A percentile compares a stretch with the other conserved stretches of the same genome.
Evolutionary conservation across 2,797 vertebrate genomes (phyloP).

Genomic region (Miichthys miiuy): DNA sequence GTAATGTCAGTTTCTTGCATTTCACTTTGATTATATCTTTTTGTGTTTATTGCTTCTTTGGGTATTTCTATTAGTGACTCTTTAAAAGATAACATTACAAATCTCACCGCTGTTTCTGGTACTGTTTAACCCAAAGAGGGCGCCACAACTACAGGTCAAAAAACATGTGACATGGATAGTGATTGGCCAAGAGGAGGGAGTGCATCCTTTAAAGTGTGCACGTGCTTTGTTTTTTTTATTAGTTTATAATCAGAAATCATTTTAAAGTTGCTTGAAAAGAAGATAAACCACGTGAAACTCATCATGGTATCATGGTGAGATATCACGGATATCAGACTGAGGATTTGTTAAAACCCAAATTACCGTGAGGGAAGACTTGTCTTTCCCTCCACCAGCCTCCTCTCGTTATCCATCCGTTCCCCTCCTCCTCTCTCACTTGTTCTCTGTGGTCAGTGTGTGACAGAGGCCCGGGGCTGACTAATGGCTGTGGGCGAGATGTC

Average conservation of each 20-base stretch:
- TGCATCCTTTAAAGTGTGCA: accelerated
- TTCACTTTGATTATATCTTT: neutral
- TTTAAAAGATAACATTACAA: neutral
- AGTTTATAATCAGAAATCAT: neutral
- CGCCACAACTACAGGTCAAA: conserved; percentile 8
- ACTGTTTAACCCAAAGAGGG: conserved; percentile 4
- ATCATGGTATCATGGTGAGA: neutral
- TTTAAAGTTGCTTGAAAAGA: neutral
- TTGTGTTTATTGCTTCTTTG: neutral
- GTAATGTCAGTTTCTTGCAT: neutral
- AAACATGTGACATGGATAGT: neutral
- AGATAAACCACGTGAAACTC: neutral
- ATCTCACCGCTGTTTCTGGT: neutral
- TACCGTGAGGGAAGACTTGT: conserved; percentile 23
- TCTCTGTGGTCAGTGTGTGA: conserved; percentile 76
- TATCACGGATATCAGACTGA: conserved; percentile 86
- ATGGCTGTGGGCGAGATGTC: conserved; percentile 77
- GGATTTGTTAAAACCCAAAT: conserved; percentile 66
- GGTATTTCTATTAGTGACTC: neutral
- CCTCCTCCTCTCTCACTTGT: conserved; percentile 40
- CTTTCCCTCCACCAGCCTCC: conserved; percentile 53
- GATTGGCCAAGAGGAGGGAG: neutral
- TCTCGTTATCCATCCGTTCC: conserved; percentile 80
- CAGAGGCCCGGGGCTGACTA: conserved; percentile 80
- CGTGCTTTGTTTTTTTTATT: neutral